These are phyloP conservation scores for Dendrolimus pini DNA, from an alignment of 2,888 invertebrate species.

Conservation along the genomic window DNA sequence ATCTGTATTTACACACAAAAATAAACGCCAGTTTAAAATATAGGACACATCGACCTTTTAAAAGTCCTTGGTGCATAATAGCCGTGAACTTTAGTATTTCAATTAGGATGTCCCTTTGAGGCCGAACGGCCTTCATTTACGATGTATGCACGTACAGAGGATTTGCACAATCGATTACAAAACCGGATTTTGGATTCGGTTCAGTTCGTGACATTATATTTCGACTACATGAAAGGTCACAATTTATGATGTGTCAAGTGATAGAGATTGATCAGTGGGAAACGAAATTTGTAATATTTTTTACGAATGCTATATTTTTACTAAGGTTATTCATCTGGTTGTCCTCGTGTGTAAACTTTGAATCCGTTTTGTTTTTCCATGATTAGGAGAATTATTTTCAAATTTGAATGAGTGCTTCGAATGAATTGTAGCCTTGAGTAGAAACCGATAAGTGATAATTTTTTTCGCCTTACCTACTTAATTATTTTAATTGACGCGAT, in stretches of 20 bases:
- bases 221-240: slow-evolving; percentile 39
- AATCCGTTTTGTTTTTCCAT: too few species aligned
- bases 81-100: slow-evolving; percentile 4
- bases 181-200: slow-evolving; percentile 35
- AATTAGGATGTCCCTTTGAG: slow-evolving; percentile 3
- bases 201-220: slow-evolving; percentile 35
- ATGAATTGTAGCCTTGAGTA: too few species aligned
- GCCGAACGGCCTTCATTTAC: slow-evolving; percentile 1
- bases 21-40: slow-evolving; percentile 1
- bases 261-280: slow-evolving; percentile 11
- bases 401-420: too few species aligned
- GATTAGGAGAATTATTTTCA: too few species aligned
- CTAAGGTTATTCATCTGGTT: too few species aligned
- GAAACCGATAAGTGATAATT: background rate
- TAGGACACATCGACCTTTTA: slow-evolving; percentile 1
- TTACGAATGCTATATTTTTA: too few species aligned
- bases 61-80: slow-evolving; percentile 1
- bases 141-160: slow-evolving; percentile 1
- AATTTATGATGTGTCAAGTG: slow-evolving; percentile 12
- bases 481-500: slow-evolving; percentile 18
- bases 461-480: background rate
- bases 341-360: too few species aligned
- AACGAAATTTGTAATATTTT: background rate
- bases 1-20: slow-evolving; percentile 12
- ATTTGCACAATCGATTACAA: slow-evolving; percentile 22